phyloP scores from a whole-genome alignment of 2,113 vertebrate species.

The Saccopteryx leptura region DNA sequence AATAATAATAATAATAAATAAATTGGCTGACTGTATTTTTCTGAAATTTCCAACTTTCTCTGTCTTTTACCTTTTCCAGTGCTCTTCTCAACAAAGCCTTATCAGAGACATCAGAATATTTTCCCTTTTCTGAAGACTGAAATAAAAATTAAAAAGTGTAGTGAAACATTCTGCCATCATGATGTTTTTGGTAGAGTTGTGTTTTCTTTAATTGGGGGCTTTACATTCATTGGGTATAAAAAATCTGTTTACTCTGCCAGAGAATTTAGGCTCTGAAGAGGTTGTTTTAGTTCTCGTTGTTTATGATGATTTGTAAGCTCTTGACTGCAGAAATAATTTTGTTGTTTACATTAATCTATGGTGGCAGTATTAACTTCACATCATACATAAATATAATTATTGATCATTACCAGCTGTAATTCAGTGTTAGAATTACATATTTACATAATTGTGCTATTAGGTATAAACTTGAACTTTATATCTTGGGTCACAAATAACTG shows the following conservation, averaged over 20 bases:
- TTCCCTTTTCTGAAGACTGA: conserved; percentile 21
- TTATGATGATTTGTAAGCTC: conserved; percentile 90
- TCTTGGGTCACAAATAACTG: conserved; percentile 91
- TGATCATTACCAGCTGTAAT: conserved; percentile 93
- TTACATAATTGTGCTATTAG: conserved; percentile 93
- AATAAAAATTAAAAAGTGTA: conserved; percentile 61
- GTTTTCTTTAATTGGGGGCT: conserved; percentile 84
- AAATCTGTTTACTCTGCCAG: conserved; percentile 86
- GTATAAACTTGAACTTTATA: conserved; percentile 92
- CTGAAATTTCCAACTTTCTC: neutral
- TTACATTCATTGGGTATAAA: conserved; percentile 86
- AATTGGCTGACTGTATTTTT: neutral
- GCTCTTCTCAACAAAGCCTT: neutral
- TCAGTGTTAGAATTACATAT: conserved; percentile 91
- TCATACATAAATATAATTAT: conserved; percentile 93
- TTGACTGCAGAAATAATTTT: conserved; percentile 90
- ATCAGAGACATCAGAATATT: conserved; percentile 35
- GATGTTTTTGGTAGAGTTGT: conserved; percentile 76
- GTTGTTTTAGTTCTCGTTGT: conserved; percentile 89
- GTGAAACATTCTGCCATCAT: conserved; percentile 67
- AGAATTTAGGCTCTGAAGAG: conserved; percentile 88
- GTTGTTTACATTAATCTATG: conserved; percentile 92
- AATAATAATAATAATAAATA: too few species aligned
- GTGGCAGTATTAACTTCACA: conserved; percentile 90
- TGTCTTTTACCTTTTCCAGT: neutral